Percentiles rank a stretch among this genome's conserved stretches.
Conservation (phyloP, 2,797 vertebrate species). For the Luscinia luscinia region DNA sequence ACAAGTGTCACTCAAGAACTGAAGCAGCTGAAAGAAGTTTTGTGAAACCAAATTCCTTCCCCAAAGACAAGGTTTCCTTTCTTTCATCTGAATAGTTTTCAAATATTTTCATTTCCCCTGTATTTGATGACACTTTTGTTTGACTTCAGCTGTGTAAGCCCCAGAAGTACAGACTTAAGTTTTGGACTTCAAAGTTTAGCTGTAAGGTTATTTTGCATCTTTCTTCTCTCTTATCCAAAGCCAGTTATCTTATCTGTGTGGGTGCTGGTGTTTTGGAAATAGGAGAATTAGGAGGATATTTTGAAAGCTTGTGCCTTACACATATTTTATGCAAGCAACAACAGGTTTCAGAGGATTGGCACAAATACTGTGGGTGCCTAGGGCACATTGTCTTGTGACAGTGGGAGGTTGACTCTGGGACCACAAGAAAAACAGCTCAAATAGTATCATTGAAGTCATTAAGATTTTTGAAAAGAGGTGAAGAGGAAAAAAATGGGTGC, state of each 20-base stretch:
- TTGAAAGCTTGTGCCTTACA: neutral
- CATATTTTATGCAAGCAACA: rapidly evolving
- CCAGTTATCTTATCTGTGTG: neutral
- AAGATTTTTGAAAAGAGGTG: neutral
- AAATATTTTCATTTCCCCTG: neutral
- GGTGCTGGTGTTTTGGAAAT: neutral
- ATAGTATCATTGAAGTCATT: neutral
- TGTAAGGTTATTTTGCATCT: neutral
- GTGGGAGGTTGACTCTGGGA: neutral
- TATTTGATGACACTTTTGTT: neutral
- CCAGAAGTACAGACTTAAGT: neutral
- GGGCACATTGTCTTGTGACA: rapidly evolving
- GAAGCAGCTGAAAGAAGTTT: neutral
- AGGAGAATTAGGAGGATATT: neutral
- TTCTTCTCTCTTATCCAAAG: neutral
- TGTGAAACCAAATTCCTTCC: neutral
- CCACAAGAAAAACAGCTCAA: neutral
- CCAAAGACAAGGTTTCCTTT: neutral
- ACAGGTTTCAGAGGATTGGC: neutral
- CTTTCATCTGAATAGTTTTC: neutral
- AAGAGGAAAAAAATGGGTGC: neutral
- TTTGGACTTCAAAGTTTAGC: neutral
- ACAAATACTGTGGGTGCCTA: neutral
- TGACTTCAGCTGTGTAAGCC: neutral
- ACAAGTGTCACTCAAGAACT: neutral